phyloP scores from a whole-genome alignment of 1,140 invertebrate genomes.

The Drosophila prosaltans region DNA sequence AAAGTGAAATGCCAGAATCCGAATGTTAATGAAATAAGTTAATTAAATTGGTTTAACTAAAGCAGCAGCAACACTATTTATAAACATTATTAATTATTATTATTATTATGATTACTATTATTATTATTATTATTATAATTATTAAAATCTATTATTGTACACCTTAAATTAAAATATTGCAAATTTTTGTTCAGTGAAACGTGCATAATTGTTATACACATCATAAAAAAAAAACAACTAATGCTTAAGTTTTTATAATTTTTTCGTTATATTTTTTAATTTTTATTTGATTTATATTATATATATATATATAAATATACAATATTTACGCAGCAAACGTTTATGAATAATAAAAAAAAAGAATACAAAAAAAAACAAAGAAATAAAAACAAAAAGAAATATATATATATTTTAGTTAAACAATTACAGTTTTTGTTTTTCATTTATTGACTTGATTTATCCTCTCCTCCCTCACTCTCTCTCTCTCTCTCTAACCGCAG shows the following conservation, averaged over 20 bases:
- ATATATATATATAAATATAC: conserved; percentile 52
- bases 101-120: conserved; percentile 6
- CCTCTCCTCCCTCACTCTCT: conserved; percentile 3
- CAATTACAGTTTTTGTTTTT: conserved; percentile 44
- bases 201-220: conserved; percentile 78
- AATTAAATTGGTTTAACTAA: conserved; percentile 52
- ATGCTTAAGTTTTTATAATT: conserved; percentile 73
- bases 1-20: background rate
- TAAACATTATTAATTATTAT: conserved; percentile 4
- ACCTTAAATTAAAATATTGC: conserved; percentile 54
- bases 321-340: conserved; percentile 76
- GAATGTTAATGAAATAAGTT: conserved; percentile 15
- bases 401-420: conserved; percentile 70
- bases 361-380: conserved; percentile 41
- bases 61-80: conserved; percentile 20
- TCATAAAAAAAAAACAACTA: conserved; percentile 35
- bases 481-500: conserved; percentile 21
- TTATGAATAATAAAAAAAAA: conserved; percentile 69
- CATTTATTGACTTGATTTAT: conserved; percentile 33
- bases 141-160: conserved; percentile 32
- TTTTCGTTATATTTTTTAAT: conserved; percentile 78
- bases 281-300: conserved; percentile 78
- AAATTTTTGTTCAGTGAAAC: conserved; percentile 63
- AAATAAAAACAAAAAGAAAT: background rate
- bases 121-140: conserved; percentile 3